Evolutionary conservation across 35 echinoderm and acorn worm genomes (phyloP).

Genomic region (Heliocidaris tuberculata): DNA sequence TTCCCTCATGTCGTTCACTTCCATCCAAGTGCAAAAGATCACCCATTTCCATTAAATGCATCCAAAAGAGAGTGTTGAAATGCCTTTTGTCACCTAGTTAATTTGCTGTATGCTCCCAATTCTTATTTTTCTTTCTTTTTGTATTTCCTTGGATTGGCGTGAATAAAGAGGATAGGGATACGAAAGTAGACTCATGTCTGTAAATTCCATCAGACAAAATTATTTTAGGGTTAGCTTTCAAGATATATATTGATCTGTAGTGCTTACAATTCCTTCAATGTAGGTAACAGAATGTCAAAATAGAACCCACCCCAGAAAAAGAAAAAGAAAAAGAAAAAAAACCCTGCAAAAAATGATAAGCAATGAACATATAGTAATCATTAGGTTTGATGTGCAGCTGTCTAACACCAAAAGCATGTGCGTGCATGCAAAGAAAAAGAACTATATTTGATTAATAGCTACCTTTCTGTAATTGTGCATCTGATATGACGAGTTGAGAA

Average conservation of each 20-base stretch:
- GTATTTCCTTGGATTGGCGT: not conserved
- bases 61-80: not conserved
- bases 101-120: not conserved
- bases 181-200: not conserved
- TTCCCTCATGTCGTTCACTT: not conserved
- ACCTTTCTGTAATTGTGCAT: not conserved
- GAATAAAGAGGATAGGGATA: not conserved
- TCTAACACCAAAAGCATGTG: not conserved
- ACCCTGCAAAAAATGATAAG: not conserved
- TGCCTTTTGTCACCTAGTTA: slow-evolving; percentile 9
- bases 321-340: not conserved
- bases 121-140: not conserved
- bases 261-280: not conserved
- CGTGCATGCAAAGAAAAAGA: not conserved
- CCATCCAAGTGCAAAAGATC: not conserved
- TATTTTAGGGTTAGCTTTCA: not conserved
- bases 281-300: not conserved
- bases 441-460: not conserved
- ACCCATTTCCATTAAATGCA: not conserved
- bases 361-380: not conserved
- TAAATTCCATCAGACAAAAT: not conserved
- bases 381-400: not conserved
- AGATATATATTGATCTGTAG: not conserved
- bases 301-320: not conserved
- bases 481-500: not conserved